Percentiles rank a stretch among this genome's conserved stretches.
Conservation (phyloP, 1,140 invertebrate species). For the Drosophila virilis region DNA sequence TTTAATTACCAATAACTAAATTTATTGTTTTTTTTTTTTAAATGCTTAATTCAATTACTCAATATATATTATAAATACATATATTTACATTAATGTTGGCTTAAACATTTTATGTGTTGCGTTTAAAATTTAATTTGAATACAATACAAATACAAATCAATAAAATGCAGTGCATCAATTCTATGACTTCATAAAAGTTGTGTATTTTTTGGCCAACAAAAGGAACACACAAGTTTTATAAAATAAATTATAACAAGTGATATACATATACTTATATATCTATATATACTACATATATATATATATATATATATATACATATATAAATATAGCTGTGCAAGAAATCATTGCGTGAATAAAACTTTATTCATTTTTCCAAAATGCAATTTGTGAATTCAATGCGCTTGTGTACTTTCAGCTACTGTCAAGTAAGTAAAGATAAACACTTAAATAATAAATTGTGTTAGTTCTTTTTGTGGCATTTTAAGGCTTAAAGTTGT, state of each 20-base stretch:
- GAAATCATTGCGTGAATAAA: conserved; percentile 58
- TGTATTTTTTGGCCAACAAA: conserved; percentile 33
- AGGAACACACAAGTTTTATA: conserved; percentile 12
- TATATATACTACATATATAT: conserved; percentile 7
- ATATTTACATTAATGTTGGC: conserved; percentile 72
- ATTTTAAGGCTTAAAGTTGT: conserved; percentile 24
- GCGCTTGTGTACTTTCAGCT: background rate
- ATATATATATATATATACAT: conserved; percentile 46
- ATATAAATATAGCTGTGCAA: conserved; percentile 41
- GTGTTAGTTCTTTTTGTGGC: no score
- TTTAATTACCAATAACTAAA: conserved; percentile 51
- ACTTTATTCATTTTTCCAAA: conserved; percentile 63
- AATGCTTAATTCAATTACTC: conserved; percentile 48
- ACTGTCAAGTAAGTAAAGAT: background rate
- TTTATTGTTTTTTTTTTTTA: conserved; percentile 44
- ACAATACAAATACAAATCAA: conserved; percentile 61
- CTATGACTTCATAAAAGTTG: conserved; percentile 64
- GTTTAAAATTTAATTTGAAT: conserved; percentile 78
- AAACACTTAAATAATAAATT: no score
- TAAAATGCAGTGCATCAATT: conserved; percentile 65
- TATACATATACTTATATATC: conserved; percentile 40
- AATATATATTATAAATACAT: conserved; percentile 22
- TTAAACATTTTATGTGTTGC: conserved; percentile 76
- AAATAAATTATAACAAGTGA: conserved; percentile 57
- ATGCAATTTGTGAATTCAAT: conserved; percentile 32